A percentile compares a stretch with the other conserved stretches of the same genome.
Evolutionary conservation across 2,888 invertebrate species (phyloP).

Genomic region (Lottia scabra): DNA sequence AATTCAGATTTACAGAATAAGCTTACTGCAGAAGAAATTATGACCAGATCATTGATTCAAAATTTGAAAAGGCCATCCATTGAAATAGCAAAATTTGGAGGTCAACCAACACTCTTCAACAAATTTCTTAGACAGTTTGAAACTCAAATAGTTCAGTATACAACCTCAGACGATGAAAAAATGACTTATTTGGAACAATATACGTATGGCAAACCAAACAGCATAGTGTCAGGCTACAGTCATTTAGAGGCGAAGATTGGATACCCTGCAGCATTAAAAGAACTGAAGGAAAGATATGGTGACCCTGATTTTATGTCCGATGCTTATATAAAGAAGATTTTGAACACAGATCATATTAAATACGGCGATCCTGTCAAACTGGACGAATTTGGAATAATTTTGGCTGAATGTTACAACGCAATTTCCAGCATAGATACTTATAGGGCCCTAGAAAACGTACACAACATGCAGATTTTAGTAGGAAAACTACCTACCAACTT

Average conservation of each 20-base stretch:
- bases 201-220: neutral
- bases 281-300: neutral
- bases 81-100: neutral
- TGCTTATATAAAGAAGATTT: too few species aligned
- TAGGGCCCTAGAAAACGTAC: constrained; percentile 11
- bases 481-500: constrained; percentile 5
- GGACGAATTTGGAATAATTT: constrained; percentile 7
- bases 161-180: neutral
- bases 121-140: too few species aligned
- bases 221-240: neutral
- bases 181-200: neutral
- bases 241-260: neutral
- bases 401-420: constrained; percentile 13
- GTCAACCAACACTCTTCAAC: neutral
- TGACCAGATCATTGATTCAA: neutral
- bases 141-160: too few species aligned
- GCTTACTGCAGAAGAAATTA: too few species aligned
- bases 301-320: neutral
- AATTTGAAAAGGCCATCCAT: neutral
- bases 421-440: constrained; percentile 6
- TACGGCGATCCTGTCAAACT: neutral
- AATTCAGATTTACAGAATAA: too few species aligned
- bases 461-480: constrained; percentile 14
- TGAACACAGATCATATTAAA: too few species aligned
- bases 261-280: neutral